Percentiles rank a stretch among this genome's conserved stretches.
phyloP scores from a whole-genome alignment of 2,797 vertebrate species.

The Lates japonicus region DNA sequence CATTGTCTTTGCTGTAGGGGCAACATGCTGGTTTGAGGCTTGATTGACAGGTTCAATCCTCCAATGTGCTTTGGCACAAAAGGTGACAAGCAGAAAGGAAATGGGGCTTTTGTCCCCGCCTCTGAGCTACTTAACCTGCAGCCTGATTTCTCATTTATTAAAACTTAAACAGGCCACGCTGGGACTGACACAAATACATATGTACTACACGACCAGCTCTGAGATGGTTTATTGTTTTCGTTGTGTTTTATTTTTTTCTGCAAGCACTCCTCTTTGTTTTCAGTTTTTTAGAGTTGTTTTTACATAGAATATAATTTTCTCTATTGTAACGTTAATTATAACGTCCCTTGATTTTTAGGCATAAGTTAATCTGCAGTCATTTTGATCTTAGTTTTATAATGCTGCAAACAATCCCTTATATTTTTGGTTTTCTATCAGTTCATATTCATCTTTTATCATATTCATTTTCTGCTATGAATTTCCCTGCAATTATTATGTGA shows the following conservation, averaged over 20 bases:
- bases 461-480: not conserved
- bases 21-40: conserved; percentile 88
- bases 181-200: not conserved
- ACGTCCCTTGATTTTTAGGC: not conserved
- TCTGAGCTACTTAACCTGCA: conserved; percentile 91
- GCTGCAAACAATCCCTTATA: not conserved
- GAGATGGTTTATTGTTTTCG: not conserved
- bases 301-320: not conserved
- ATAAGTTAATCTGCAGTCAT: not conserved
- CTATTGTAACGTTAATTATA: not conserved
- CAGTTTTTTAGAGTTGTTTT: not conserved
- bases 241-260: not conserved
- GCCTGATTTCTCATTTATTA: conserved; percentile 82
- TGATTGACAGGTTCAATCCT: conserved; percentile 94
- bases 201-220: not conserved
- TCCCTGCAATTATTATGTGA: not conserved
- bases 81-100: conserved; percentile 93
- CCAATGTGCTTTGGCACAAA: conserved; percentile 91
- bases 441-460: not conserved
- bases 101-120: conserved; percentile 89
- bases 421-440: not conserved
- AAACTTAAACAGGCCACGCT: conserved; percentile 34
- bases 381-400: not conserved
- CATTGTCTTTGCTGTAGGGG: conserved; percentile 89
- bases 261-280: not conserved